Base-by-base conservation (phyloP, 2,797 vertebrate genomes). In the Manis javanica region DNA sequence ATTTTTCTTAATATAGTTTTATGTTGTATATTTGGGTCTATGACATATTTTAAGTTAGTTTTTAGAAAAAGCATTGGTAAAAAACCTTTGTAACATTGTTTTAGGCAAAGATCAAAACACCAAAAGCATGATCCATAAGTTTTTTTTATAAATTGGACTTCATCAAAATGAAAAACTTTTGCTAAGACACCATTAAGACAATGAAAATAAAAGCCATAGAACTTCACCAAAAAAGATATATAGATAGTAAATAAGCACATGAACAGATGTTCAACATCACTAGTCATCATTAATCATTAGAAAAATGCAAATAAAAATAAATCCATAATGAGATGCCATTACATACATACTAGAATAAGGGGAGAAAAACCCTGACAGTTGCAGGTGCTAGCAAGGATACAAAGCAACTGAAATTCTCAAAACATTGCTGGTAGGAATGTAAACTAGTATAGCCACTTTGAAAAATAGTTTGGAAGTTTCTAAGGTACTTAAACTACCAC, bases 251-350 rank as follows among this genome's bases (percentile, higher is more conserved):
- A 61, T 31, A 74, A 75, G 34, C 51, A 59, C 23, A 34, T 72
- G 46, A 90, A 85, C 72, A 89, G 46, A 89, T 37, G 15, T 24
- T 81, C 46, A 66, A 79, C 26, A 29, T 68, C 26, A 59, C 46
- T 39, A 55, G 26, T 72, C 26, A 29, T 68, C 26, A 59, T 53
- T 39, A 55, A 21, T 72, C 64, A 91, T 15, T 66, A 57, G 26
- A 81, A 92, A 66, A 81, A 51, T 64, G 9, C 24, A 92, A 90
- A 89, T 42, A 8, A 94, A 83, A 92, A 83, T 82, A 83, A 92
- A 71, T 71, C 69, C 46, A 94, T 14, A 31, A n/a, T 11, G 23
- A 71, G 64, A 37, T 59, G n/a, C 51, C 11, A 88, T 66, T 82
- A 77, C 3, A 87, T 1, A 85, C 42, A 12, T 87, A 79, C 55